Evolutionary conservation across 2,113 vertebrate species (phyloP).

Genomic region (Dicerorhinus sumatrensis): DNA sequence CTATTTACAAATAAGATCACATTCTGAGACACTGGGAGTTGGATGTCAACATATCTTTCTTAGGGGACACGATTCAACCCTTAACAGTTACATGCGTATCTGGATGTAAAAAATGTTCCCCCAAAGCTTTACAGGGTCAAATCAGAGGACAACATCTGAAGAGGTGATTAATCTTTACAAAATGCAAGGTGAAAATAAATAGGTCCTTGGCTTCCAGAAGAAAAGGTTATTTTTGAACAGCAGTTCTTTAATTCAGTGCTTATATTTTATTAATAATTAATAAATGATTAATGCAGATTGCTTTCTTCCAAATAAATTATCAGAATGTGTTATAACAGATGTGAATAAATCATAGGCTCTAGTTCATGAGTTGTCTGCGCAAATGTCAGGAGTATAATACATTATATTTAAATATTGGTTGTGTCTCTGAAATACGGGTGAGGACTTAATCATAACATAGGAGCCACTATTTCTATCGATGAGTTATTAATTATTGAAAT

Average conservation of each 20-base stretch:
- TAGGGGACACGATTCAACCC: neutral
- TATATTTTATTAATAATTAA: conserved; percentile 86
- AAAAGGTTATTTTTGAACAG: conserved; percentile 71
- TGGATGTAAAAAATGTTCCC: neutral
- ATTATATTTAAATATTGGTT: conserved; percentile 85
- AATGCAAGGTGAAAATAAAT: conserved; percentile 56
- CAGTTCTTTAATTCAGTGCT: conserved; percentile 61
- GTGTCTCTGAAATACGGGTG: conserved; percentile 68
- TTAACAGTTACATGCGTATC: neutral
- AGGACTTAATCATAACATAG: conserved; percentile 53
- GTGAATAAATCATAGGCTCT: conserved; percentile 80
- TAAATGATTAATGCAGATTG: conserved; percentile 86
- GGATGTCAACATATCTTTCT: neutral
- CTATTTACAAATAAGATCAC: neutral
- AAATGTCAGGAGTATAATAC: conserved; percentile 81
- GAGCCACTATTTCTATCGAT: conserved; percentile 56
- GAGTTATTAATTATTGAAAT: conserved; percentile 60
- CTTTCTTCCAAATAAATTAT: conserved; percentile 80
- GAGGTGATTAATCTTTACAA: conserved; percentile 53
- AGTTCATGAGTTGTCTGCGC: conserved; percentile 72
- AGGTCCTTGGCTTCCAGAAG: conserved; percentile 62
- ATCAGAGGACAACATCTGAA: conserved; percentile 22
- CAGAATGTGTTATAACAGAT: conserved; percentile 79
- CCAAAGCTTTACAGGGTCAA: neutral
- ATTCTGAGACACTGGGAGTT: neutral